Conservation (phyloP, 2,888 invertebrate species). For the Xanthorhoe designata region DNA sequence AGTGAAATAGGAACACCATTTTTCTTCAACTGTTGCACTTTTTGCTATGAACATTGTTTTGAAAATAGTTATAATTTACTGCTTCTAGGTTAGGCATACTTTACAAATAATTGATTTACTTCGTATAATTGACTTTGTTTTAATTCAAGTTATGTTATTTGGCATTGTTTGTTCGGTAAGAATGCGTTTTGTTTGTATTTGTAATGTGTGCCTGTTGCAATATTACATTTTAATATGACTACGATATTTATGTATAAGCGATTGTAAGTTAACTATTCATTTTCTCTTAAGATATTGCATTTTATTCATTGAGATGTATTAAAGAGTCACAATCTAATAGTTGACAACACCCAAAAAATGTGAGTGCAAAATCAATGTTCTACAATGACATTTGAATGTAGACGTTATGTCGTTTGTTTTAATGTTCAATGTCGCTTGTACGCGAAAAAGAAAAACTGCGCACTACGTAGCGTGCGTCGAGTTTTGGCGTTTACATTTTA, state of each 20-base stretch:
- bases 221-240: conserved; percentile 16
- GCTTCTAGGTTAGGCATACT: neutral
- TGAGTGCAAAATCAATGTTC: too few relatives aligned
- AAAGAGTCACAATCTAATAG: too few relatives aligned
- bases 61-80: neutral
- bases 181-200: conserved; percentile 2
- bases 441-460: too few relatives aligned
- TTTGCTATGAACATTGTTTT: neutral
- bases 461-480: too few relatives aligned
- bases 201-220: conserved; percentile 2
- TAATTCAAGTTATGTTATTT: neutral
- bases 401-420: too few relatives aligned
- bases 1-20: too few relatives aligned
- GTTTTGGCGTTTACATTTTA: too few relatives aligned
- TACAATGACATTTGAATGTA: too few relatives aligned
- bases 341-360: too few relatives aligned
- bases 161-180: neutral
- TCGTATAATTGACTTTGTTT: neutral
- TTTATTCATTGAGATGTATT: too few relatives aligned
- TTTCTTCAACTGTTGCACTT: too few relatives aligned
- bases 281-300: conserved; percentile 35
- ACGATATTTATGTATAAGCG: conserved; percentile 34
- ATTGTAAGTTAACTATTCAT: conserved; percentile 38
- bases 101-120: neutral
- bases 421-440: too few relatives aligned